phyloP scores from a whole-genome alignment of 2,888 invertebrate species.

The Amiota communis region DNA sequence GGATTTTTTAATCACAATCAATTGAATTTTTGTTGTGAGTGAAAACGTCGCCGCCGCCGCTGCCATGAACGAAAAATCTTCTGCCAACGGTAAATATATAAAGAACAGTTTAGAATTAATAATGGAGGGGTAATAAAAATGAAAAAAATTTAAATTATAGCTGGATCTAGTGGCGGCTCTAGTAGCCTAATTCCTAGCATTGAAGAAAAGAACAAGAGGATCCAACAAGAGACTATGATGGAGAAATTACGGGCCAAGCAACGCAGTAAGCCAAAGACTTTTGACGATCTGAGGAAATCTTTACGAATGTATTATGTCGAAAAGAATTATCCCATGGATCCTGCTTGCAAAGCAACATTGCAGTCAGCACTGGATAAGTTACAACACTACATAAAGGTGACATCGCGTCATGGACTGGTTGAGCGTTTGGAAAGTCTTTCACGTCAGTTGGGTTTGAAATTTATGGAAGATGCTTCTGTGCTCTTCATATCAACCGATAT shows the following conservation, averaged over 20 bases:
- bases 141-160: too few relatives aligned
- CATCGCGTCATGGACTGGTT: slow-evolving; percentile 91
- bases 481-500: slow-evolving; percentile 95
- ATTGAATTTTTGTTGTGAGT: too few relatives aligned
- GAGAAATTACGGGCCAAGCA: slow-evolving; percentile 88
- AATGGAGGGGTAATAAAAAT: too few relatives aligned
- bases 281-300: slow-evolving; percentile 90
- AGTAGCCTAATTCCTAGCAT: slow-evolving; percentile 56
- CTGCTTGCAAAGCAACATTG: slow-evolving; percentile 86
- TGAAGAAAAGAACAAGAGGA: slow-evolving; percentile 79
- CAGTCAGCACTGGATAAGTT: slow-evolving; percentile 93
- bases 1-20: too few relatives aligned
- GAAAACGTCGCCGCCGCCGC: too few relatives aligned
- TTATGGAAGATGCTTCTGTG: slow-evolving; percentile 87
- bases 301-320: slow-evolving; percentile 91
- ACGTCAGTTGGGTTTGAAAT: slow-evolving; percentile 91
- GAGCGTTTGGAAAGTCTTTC: slow-evolving; percentile 93
- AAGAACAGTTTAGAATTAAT: background rate
- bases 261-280: slow-evolving; percentile 86
- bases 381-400: slow-evolving; percentile 95
- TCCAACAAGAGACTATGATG: slow-evolving; percentile 91
- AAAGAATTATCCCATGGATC: slow-evolving; percentile 90
- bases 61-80: background rate
- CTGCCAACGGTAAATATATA: background rate
- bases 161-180: slow-evolving; percentile 29